Evolutionary conservation across 1,140 invertebrate species (phyloP).

Genomic region (Rhynchophorus ferrugineus): DNA sequence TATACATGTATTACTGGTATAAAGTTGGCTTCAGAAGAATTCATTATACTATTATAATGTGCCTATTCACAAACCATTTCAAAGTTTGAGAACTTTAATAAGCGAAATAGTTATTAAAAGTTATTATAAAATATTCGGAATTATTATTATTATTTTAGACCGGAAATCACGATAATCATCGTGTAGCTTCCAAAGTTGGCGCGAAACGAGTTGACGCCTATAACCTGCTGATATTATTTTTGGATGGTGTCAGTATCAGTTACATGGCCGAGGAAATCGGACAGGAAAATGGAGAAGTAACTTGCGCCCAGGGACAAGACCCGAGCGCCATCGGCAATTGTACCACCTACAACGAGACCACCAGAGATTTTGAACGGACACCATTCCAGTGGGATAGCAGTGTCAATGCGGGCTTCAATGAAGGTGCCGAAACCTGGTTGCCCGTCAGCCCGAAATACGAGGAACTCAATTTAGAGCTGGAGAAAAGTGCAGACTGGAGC

Average conservation of each 20-base stretch:
- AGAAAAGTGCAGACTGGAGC: slow-evolving; percentile 18
- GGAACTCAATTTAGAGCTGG: slow-evolving; percentile 44
- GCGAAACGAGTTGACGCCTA: slow-evolving; percentile 42
- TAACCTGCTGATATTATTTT: slow-evolving; percentile 44
- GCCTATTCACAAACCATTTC: no score
- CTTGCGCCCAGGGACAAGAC: slow-evolving; percentile 45
- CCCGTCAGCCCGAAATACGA: slow-evolving; percentile 54
- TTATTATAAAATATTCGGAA: no score
- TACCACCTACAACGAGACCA: slow-evolving; percentile 28
- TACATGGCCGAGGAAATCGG: slow-evolving; percentile 77
- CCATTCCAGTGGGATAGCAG: slow-evolving; percentile 67
- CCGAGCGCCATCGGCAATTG: slow-evolving; percentile 42
- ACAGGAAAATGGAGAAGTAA: slow-evolving; percentile 52
- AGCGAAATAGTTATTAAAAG: no score
- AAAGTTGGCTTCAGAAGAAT: no score
- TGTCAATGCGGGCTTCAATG: slow-evolving; percentile 47
- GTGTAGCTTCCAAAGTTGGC: slow-evolving; percentile 43
- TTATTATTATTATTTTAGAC: slow-evolving; percentile 34
- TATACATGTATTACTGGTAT: no score
- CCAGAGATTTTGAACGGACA: slow-evolving; percentile 46
- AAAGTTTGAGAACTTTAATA: no score
- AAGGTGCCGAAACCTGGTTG: slow-evolving; percentile 48
- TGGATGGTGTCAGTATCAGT: slow-evolving; percentile 61
- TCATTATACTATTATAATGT: no score
- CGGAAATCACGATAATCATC: slow-evolving; percentile 47